Conservation (phyloP, 2,888 invertebrate genomes). For the Zelleria hepariella region DNA sequence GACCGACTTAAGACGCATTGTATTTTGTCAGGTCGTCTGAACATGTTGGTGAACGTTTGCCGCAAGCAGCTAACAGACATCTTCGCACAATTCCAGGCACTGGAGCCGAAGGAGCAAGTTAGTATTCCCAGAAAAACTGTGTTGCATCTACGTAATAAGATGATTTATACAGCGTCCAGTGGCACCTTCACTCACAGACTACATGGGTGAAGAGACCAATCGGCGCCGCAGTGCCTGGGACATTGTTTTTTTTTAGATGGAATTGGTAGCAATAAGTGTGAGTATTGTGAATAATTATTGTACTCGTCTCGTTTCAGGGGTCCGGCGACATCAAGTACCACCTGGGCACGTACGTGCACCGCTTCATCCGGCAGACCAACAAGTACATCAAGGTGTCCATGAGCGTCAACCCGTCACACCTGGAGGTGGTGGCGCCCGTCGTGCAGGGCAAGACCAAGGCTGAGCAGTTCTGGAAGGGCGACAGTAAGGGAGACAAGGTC, state of each 20-base stretch:
- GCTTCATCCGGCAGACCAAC: conserved; percentile 80
- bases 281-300: neutral
- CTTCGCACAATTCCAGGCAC: conserved; percentile 91
- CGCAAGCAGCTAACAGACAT: conserved; percentile 92
- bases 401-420: conserved; percentile 95
- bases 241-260: too few species aligned
- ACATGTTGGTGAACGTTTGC: conserved; percentile 91
- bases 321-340: conserved; percentile 96
- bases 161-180: too few species aligned
- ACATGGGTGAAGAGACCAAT: too few species aligned
- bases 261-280: neutral
- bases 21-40: conserved; percentile 77
- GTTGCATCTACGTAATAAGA: too few species aligned
- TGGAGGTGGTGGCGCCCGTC: conserved; percentile 91
- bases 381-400: conserved; percentile 86
- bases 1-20: too few species aligned
- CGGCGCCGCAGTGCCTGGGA: too few species aligned
- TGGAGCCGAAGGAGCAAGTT: conserved; percentile 83
- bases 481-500: conserved; percentile 77
- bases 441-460: conserved; percentile 90
- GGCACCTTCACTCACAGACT: too few species aligned
- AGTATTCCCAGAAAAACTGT: conserved; percentile 17
- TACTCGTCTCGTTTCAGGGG: conserved; percentile 53
- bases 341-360: conserved; percentile 88
- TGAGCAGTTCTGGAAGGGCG: conserved; percentile 88